These are phyloP conservation scores for Heliconius hewitsoni DNA, from an alignment of 1,140 invertebrate genomes.

Conservation along the genomic window DNA sequence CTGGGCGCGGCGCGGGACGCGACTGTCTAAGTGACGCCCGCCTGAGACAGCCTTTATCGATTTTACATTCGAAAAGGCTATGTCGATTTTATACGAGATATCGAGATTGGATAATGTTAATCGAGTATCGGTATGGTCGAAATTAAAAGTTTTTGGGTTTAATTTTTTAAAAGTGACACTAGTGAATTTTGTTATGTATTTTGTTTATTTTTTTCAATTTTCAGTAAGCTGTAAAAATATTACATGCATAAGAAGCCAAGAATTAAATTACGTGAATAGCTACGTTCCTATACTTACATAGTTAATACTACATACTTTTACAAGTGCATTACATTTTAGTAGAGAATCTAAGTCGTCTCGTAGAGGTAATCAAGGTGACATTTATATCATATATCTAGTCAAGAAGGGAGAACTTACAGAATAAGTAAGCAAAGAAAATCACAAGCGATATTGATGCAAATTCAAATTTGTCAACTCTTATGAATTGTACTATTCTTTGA, in stretches of 20 bases:
- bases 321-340: too few relatives aligned
- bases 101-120: conserved; percentile 24
- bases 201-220: background rate
- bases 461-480: too few relatives aligned
- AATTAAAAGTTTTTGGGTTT: background rate
- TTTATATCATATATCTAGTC: too few relatives aligned
- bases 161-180: background rate
- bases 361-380: too few relatives aligned
- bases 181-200: background rate
- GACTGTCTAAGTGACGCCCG: conserved; percentile 60
- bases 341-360: too few relatives aligned
- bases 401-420: too few relatives aligned
- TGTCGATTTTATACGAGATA: conserved; percentile 4
- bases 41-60: conserved; percentile 48
- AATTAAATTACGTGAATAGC: too few relatives aligned
- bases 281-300: too few relatives aligned
- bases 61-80: conserved; percentile 38
- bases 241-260: background rate
- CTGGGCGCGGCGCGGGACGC: conserved; percentile 56
- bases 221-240: background rate
- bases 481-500: too few relatives aligned
- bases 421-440: too few relatives aligned
- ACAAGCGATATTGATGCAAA: too few relatives aligned
- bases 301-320: too few relatives aligned
- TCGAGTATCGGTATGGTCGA: conserved; percentile 13